Base-by-base conservation (phyloP, 1,140 invertebrate genomes). In the Coptotermes formosanus region DNA sequence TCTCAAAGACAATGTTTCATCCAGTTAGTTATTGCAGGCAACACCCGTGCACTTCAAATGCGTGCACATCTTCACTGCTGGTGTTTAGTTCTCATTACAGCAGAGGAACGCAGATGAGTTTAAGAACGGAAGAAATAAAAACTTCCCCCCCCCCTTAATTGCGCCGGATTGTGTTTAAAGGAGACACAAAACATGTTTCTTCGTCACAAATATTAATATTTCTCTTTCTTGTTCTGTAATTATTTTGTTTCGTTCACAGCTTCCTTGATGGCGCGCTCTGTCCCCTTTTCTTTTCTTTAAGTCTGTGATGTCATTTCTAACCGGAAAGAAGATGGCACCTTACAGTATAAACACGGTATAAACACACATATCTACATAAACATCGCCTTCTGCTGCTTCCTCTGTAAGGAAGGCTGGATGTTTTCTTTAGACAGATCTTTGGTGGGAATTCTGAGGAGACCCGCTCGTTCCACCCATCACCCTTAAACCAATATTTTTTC, bases 361-460 rank as follows among this genome's bases (percentile, higher is more conserved):
- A 75, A 75, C 64, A 75, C n/a, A 75, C 64, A 75, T 75, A 75
- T 75, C 64, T 75, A 75, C 64, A 75, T 75, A 75, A 75, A 75
- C 64, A 75, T 6, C 6, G 64, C n/a, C 64, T 30, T 9, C 64
- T 30, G 64, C 52, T 55, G 64, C 64, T 75, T 75, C 64, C 64
- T 75, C 64, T 75, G 64, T 30, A 30, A 75, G 64, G 64, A 75
- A 75, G 64, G 25, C 64, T 30, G 64, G 64, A 11, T 75, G 64
- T 75, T 75, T 75, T 75, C 64, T 75, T 75, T 75, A 75, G 64
- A 75, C 64, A 30, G 59, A 30, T 75, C 64, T 30, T 25, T 75
- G 25, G 64, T 75, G 64, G 64, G 64, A 75, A 75, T 75, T 30
- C 64, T 30, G 25, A 75, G n/a, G 64, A 75, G 25, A 30, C 64